These are phyloP conservation scores for Euproctis similis DNA, from an alignment of 2,888 invertebrate species.

Conservation along the genomic window DNA sequence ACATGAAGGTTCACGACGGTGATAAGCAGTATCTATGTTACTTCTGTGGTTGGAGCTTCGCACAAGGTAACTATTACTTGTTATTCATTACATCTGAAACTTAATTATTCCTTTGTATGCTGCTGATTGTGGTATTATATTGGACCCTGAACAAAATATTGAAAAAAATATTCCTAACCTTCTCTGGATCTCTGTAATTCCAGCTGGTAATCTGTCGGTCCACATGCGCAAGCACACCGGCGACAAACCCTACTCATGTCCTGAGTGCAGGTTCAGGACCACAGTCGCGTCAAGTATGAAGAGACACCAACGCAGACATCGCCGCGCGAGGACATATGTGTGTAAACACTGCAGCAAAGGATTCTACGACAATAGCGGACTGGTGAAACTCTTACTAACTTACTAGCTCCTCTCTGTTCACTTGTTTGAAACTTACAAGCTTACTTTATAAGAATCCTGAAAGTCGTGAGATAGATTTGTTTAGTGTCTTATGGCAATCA, in stretches of 20 bases:
- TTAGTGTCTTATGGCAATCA: no score
- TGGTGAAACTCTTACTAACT: constrained; percentile 35
- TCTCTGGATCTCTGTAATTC: neutral
- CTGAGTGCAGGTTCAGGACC: constrained; percentile 46
- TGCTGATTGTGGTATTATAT: neutral
- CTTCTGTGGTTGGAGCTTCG: constrained; percentile 58
- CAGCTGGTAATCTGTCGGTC: constrained; percentile 54
- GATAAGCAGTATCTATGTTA: constrained; percentile 53
- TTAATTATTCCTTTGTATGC: neutral
- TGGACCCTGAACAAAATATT: neutral
- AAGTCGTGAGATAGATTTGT: no score
- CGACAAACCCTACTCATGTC: constrained; percentile 50
- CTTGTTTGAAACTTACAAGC: no score
- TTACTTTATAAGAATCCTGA: no score
- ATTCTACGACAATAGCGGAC: constrained; percentile 28
- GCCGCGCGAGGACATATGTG: constrained; percentile 27
- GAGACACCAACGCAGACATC: constrained; percentile 54
- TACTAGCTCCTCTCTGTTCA: neutral
- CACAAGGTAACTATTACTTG: constrained; percentile 44
- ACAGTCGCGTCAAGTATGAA: constrained; percentile 45
- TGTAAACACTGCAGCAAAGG: constrained; percentile 51
- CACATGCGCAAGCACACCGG: constrained; percentile 61
- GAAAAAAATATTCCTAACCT: neutral
- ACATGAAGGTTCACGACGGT: constrained; percentile 53
- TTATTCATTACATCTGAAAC: no score